Percentiles rank a stretch among this genome's conserved stretches.
Conservation (phyloP, 2,113 vertebrate species). For the cattle (Bos taurus) region ARS-UCD2.0 NC_037348.1:23197001-23197500, state of each 20-base stretch:
- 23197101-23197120: not conserved
- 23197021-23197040: not conserved
- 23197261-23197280: not conserved
- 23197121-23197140: not conserved
- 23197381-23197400: not conserved
- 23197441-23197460: not conserved
- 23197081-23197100: not conserved
- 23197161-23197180: not conserved
- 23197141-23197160: not conserved
- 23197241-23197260: slow-evolving; percentile 32
- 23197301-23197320: not conserved
- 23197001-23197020: not conserved
- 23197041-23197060: not conserved
- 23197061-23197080: not conserved
- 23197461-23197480: not conserved
- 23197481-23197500: not conserved
- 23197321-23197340: not conserved
- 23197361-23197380: slow-evolving; percentile 1
- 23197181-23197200: not conserved
- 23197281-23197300: slow-evolving; percentile 46
- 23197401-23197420: not conserved
- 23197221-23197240: not conserved
- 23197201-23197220: not conserved
- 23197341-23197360: slow-evolving; percentile 50
- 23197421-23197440: slow-evolving; percentile 32